Evolutionary conservation across 2,113 vertebrate genomes (phyloP), one percentile per base, ranked within the genome.

Genomic region (Terrapene triunguis): DNA sequence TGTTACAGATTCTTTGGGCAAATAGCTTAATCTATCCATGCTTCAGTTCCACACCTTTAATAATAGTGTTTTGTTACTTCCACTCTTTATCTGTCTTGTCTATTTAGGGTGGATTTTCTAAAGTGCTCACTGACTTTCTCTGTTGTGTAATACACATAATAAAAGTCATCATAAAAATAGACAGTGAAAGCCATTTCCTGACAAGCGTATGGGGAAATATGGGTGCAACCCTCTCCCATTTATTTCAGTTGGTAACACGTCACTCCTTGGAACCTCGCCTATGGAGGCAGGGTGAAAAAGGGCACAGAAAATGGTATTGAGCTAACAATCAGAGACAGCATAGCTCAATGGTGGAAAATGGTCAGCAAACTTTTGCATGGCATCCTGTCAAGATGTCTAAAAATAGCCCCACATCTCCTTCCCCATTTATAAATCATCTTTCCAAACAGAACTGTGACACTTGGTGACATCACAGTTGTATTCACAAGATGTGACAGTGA

Each of bases 401-500:
- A 95, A 91, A 94, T 92, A 96, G 78, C 27, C 29, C 74, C 95
- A 96, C 92, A 89, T 54, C 82, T 80, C 38, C 93, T 95, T 95
- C 80, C 93, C 16, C 76, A n/a, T 44, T 92, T 88, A 90, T 95
- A 92, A 96, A 97, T 94, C 83, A 94, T 88, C 90, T 92, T 96
- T 95, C 79, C 57, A 65, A 81, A 65, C 78, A 95, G 87, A 95
- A 95, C 22, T 88, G 35, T 22, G 95, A 93, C 87, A 91, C 44
- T 95, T 94, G 90, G 93, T 87, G 82, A 62, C 76, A 89, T 97
- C 92, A 92, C 90, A 91, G 89, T 19, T 89, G 14, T 92, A 95
- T 94, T 97, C 96, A 92, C 95, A 95, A 90, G 89, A 96, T 62
- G 92, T 97, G 94, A 89, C n/a, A 96, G 85, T 80, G 93, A 96